Evolutionary conservation across 2,113 vertebrate species (phyloP), one percentile per base, ranked within the genome.

Genomic region (Casuarius casuarius): DNA sequence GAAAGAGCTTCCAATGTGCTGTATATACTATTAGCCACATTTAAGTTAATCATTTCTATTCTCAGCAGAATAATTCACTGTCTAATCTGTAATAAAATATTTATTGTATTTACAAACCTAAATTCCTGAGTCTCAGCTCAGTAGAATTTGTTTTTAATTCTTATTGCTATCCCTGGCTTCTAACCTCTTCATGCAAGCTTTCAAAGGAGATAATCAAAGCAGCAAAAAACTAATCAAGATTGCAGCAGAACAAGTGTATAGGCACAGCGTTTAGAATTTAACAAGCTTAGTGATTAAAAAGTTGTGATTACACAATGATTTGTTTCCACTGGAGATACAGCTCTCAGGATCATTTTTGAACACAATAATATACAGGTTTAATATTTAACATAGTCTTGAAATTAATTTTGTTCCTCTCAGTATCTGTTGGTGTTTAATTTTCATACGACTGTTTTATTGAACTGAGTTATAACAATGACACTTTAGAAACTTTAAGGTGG

Each of bases 261-360:
- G 58, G 12, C 54, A 70, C 1, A 3, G 21, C 11, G 28, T 71
- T 76, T 73, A 71, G 59, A 90, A 95, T 52, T 81, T 74, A 92
- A 79, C 38, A 90, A 86, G 48, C 52, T 11, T 38, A 61, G 44
- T 49, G 76, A 96, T 89, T 93, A 91, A 96, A 96, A 95, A 83
- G 28, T 94, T 92, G 54, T 87, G 67, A 54, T 83, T 2, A 2
- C 11, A 21, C 49, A 58, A 26, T 12, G 12, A 74, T 91, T 66
- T 85, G 59, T 87, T 92, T 90, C 59, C 35, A 15, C 5, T 17
- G 44, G 54, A 76, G 44, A 63, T 25, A 25, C 16, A 82, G 58
- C 44, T 78, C 65, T 70, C 44, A 14, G 77, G 66, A 93, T 84
- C 7, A 18, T 28, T 84, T 87, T 5, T 72, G 33, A 91, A 49